These are phyloP conservation scores for Volucella inanis DNA, from an alignment of 2,888 invertebrate genomes.

Conservation along the genomic window DNA sequence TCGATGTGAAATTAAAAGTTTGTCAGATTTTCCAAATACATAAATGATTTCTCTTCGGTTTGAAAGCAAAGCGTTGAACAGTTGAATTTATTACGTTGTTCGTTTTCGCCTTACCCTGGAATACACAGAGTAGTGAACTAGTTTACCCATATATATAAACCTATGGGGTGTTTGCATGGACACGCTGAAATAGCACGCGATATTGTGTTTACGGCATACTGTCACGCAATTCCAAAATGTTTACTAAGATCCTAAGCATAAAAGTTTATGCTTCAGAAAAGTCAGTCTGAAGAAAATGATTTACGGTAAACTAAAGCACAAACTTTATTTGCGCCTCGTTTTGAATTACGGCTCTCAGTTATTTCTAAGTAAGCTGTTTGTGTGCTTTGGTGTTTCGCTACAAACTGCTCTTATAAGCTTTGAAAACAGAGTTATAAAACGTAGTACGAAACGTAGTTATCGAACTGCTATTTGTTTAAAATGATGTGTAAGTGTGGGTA, in stretches of 20 bases:
- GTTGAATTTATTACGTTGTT: slow-evolving; percentile 56
- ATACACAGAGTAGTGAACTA: slow-evolving; percentile 38
- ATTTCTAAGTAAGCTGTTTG: background rate
- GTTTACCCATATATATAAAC: slow-evolving; percentile 20
- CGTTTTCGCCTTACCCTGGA: slow-evolving; percentile 52
- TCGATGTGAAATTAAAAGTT: slow-evolving; percentile 55
- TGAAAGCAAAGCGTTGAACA: slow-evolving; percentile 34
- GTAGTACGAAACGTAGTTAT: slow-evolving; percentile 29
- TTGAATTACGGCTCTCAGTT: background rate
- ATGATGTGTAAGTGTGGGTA: too few relatives aligned
- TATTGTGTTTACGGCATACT: slow-evolving; percentile 34
- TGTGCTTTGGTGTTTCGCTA: background rate
- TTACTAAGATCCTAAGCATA: background rate
- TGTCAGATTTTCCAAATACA: slow-evolving; percentile 57
- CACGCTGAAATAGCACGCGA: slow-evolving; percentile 20
- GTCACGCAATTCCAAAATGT: slow-evolving; percentile 48
- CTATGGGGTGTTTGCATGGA: background rate
- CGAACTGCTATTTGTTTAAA: slow-evolving; percentile 12
- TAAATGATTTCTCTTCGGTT: slow-evolving; percentile 60
- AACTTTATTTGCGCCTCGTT: slow-evolving; percentile 36
- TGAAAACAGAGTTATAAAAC: slow-evolving; percentile 25
- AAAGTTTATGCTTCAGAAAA: slow-evolving; percentile 23
- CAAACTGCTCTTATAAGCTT: background rate
- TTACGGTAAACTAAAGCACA: slow-evolving; percentile 53
- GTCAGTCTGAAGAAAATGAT: slow-evolving; percentile 37